These are phyloP conservation scores for Aphelocoma californica DNA, from an alignment of 2,797 vertebrate genomes.

Conservation along the genomic window DNA sequence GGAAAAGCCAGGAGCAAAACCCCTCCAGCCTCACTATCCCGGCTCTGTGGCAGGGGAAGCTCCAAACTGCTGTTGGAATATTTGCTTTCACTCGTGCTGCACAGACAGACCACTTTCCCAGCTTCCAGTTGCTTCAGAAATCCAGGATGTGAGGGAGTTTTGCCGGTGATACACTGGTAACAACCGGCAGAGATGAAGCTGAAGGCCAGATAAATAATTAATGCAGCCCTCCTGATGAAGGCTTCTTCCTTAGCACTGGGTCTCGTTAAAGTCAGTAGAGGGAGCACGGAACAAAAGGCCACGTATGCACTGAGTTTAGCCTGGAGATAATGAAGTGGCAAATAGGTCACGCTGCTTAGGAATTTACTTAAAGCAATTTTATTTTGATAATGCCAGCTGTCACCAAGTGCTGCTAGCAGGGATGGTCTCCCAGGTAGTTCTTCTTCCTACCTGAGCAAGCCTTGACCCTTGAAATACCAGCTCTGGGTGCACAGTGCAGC, in stretches of 20 bases:
- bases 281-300: background rate
- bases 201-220: background rate
- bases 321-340: background rate
- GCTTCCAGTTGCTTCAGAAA: background rate
- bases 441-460: background rate
- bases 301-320: background rate
- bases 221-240: background rate
- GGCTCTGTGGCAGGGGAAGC: background rate
- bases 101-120: background rate
- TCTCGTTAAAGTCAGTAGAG: background rate
- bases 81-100: background rate
- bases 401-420: background rate
- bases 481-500: background rate
- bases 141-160: fast-evolving
- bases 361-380: background rate
- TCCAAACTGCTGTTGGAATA: background rate
- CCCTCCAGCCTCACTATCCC: background rate
- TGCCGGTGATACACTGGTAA: background rate
- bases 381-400: background rate
- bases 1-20: background rate
- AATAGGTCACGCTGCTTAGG: background rate
- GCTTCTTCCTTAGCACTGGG: background rate
- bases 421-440: background rate
- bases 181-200: background rate
- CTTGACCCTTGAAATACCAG: background rate